Evolutionary conservation across 2,797 vertebrate species (phyloP), one percentile per base, ranked within the genome.

Genomic region (Australoheros facetus): DNA sequence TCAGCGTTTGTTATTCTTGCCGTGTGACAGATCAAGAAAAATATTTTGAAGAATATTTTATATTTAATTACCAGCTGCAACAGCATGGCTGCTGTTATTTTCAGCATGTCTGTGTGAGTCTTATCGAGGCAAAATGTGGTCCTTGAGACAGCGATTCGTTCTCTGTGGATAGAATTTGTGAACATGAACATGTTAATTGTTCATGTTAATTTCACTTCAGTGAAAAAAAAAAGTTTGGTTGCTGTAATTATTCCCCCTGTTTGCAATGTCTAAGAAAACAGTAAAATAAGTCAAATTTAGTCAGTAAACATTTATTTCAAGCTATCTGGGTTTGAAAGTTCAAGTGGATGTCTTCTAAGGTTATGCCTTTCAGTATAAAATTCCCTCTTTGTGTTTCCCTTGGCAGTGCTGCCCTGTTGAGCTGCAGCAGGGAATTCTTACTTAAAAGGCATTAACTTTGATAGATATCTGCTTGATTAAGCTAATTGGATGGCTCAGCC

Each of bases 391-490:
- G 39, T 28, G 16, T 48, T 66, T 48, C 62, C 62, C 23, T 48
- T 66, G 14, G 1, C 2, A 26, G 28, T 30, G 17, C 42, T n/a
- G 17, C 26, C 54, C 34, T 42, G 71, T 56, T 42, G 71, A 56
- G 54, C 54, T 72, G 14, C 34, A 28, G 34, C 26, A 37, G 54
- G 32, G 54, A 56, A 56, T 26, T 56, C 21, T 23, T 56, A 19
- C 54, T 45, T 45, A 73, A 73, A 57, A 58, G 54, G 17, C 71
- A 48, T 58, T 48, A 45, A 58, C 11, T 58, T 30, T 58, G 39
- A 58, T 45, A 73, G 11, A 73, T 58, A 58, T 69, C 23, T 69
- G 26, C 42, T 30, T 51, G 62, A 69, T 69, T 69, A 69, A 69
- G 48, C 42, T 13, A 69, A 51, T 30, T 69, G 42, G 42, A 69